Percentiles rank a stretch among this genome's conserved stretches.
Evolutionary conservation across 2,888 invertebrate genomes (phyloP).

Genomic region (Serrognathus titanus): DNA sequence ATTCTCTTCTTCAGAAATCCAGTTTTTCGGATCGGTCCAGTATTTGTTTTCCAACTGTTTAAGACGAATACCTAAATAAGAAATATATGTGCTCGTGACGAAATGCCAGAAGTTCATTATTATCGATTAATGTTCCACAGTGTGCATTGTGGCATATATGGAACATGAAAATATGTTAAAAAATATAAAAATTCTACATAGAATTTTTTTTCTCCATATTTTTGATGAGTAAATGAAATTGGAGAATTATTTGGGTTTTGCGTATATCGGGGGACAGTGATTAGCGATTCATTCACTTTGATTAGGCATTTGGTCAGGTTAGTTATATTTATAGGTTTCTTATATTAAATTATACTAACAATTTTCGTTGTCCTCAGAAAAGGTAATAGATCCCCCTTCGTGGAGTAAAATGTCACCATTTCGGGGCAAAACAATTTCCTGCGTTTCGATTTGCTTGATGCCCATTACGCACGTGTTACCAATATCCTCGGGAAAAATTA

Average conservation of each 20-base stretch:
- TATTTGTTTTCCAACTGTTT: not conserved
- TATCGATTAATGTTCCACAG: slow-evolving; percentile 6
- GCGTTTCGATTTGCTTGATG: slow-evolving; percentile 6
- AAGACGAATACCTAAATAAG: slow-evolving; percentile 8
- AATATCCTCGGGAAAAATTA: slow-evolving; percentile 10
- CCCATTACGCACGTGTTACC: slow-evolving; percentile 11
- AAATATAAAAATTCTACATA: no score
- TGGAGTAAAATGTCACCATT: slow-evolving; percentile 8
- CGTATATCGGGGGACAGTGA: no score
- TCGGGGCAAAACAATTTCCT: slow-evolving; percentile 8
- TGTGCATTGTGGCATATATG: no score
- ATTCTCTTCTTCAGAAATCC: slow-evolving; percentile 10
- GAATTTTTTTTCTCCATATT: no score
- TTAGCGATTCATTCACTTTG: no score
- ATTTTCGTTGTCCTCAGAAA: slow-evolving; percentile 2
- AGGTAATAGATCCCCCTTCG: slow-evolving; percentile 7
- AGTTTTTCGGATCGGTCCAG: slow-evolving; percentile 8
- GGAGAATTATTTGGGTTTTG: no score
- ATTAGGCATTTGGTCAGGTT: no score
- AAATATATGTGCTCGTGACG: slow-evolving; percentile 1
- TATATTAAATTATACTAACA: not conserved
- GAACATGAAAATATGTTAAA: no score
- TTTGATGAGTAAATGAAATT: no score
- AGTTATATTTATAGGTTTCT: no score
- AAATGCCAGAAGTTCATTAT: slow-evolving; percentile 7